phyloP scores from a whole-genome alignment of 2,797 vertebrate species.

The Sebastes aleutianus region DNA sequence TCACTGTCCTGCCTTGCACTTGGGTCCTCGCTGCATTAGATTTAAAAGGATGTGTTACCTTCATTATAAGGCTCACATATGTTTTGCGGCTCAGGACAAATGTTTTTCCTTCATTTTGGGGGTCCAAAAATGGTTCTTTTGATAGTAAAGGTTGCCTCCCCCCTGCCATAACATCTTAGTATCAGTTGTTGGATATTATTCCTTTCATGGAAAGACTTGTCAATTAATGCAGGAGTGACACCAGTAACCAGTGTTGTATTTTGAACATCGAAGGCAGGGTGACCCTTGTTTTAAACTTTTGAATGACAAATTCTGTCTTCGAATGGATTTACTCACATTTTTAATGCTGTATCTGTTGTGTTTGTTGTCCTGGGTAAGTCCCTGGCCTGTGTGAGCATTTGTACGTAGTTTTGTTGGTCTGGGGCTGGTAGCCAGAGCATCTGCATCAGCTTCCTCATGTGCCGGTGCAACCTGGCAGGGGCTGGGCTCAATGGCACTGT shows the following conservation, averaged over 20 bases:
- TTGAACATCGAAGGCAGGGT: not conserved
- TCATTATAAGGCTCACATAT: no score
- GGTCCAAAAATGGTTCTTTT: no score
- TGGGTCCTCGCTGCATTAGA: no score
- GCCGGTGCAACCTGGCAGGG: slow-evolving; percentile 58
- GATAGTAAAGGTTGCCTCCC: no score
- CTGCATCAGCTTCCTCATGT: slow-evolving; percentile 64
- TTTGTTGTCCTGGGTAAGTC: slow-evolving; percentile 26
- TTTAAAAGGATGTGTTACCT: no score
- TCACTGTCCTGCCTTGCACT: no score
- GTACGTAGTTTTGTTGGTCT: slow-evolving; percentile 35
- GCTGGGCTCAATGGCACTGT: slow-evolving; percentile 68
- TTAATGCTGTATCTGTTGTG: not conserved
- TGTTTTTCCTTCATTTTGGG: no score
- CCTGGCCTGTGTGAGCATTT: slow-evolving; percentile 13
- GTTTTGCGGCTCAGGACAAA: no score
- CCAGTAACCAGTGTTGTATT: not conserved
- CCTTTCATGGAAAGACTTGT: not conserved
- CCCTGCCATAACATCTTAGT: not conserved
- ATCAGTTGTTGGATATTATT: not conserved
- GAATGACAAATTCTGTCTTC: not conserved
- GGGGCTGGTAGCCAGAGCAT: slow-evolving; percentile 66
- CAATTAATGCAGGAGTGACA: not conserved
- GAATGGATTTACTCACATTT: not conserved
- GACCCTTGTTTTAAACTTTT: not conserved